Conservation (phyloP, 92 coral and sea anemone species). For the Micromussa lordhowensis region DNA sequence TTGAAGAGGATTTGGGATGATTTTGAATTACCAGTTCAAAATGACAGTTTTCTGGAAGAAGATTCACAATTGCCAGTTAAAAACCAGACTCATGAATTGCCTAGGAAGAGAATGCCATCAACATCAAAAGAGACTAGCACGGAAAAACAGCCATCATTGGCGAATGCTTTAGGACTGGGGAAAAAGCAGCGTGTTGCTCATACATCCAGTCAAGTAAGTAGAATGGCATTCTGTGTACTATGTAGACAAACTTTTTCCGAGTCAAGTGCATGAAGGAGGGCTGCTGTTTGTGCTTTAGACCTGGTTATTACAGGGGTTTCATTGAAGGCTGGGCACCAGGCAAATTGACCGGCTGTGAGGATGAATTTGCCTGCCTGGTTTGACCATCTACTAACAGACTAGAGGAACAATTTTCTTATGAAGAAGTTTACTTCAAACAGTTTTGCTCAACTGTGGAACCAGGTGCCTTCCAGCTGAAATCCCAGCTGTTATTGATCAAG, state of each 20-base stretch:
- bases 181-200: conserved; percentile 97
- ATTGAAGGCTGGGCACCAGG: no score
- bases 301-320: no score
- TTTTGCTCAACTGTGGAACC: no score
- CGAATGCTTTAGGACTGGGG: conserved; percentile 74
- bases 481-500: no score
- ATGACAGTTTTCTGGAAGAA: conserved; percentile 14
- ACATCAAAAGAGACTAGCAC: conserved; percentile 9
- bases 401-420: no score
- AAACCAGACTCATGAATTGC: conserved; percentile 2
- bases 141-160: conserved; percentile 45
- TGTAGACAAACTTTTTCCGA: background rate
- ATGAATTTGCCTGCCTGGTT: no score
- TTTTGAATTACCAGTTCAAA: conserved; percentile 53
- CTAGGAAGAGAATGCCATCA: background rate
- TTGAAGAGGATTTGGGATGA: conserved; percentile 61
- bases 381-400: no score
- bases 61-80: background rate
- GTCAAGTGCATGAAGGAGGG: no score
- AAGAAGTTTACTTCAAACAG: no score
- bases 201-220: conserved; percentile 78
- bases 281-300: no score
- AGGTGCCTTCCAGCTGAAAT: no score
- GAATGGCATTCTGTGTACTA: background rate
- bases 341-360: no score